These are phyloP conservation scores for Cataglyphis cursor DNA, from an alignment of 2,888 invertebrate species.

Conservation along the genomic window DNA sequence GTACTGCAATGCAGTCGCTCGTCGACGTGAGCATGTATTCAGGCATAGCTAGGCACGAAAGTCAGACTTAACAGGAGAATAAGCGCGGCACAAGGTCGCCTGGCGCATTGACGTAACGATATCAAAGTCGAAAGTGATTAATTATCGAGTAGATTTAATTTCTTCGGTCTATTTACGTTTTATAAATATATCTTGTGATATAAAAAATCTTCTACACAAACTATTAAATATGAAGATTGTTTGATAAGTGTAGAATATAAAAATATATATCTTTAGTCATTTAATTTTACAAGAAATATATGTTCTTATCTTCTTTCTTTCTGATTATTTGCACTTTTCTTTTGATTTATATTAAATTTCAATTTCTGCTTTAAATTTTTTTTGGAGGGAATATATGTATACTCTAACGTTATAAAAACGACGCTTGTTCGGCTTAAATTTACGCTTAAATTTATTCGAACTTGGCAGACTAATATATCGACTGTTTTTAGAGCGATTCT, in stretches of 20 bases:
- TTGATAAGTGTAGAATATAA: background rate
- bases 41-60: conserved; percentile 75
- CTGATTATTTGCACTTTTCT: background rate
- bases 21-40: conserved; percentile 81
- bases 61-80: conserved; percentile 57
- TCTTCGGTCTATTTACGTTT: background rate
- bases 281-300: background rate
- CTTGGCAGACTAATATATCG: conserved; percentile 61
- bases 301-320: background rate
- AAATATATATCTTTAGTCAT: background rate
- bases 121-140: conserved; percentile 40
- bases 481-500: conserved; percentile 64
- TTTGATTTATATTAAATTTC: background rate
- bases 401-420: background rate
- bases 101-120: conserved; percentile 42
- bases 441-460: conserved; percentile 54
- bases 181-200: background rate
- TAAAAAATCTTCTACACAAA: background rate
- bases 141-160: background rate
- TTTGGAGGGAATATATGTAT: background rate
- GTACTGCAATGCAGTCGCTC: conserved; percentile 85
- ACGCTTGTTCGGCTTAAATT: conserved; percentile 4
- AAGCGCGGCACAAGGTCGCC: conserved; percentile 63
- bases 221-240: background rate
- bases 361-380: background rate